These are phyloP conservation scores for Xiphophorus couchianus DNA, from an alignment of 2,113 vertebrate genomes.

Conservation along the genomic window DNA sequence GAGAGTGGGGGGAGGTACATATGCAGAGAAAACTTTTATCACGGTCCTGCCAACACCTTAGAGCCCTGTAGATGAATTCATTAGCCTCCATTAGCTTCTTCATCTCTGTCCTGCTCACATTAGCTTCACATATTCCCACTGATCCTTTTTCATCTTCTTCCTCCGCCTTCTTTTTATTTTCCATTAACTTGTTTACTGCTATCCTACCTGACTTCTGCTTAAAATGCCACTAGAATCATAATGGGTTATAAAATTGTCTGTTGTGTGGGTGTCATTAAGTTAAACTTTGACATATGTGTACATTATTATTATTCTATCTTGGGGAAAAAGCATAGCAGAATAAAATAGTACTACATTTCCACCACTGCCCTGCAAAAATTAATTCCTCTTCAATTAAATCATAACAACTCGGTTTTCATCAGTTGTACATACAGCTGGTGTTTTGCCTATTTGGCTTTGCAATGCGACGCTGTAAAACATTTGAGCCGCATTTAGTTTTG, in stretches of 20 bases:
- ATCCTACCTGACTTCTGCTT: constrained; percentile 1
- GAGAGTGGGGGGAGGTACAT: neutral
- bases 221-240: neutral
- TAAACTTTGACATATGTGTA: neutral
- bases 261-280: neutral
- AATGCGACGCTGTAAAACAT: no score
- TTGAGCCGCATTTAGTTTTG: no score
- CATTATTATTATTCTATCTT: constrained; percentile 2
- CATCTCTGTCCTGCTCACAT: constrained; percentile 17
- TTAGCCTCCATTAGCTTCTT: constrained; percentile 57
- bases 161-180: neutral
- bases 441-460: no score
- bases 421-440: no score
- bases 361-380: neutral
- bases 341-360: neutral
- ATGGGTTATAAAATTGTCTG: neutral
- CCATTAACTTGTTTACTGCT: constrained; percentile 10
- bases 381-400: neutral
- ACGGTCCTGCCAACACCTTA: constrained; percentile 35
- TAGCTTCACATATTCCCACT: constrained; percentile 2
- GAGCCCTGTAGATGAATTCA: constrained; percentile 51
- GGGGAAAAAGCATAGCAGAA: neutral
- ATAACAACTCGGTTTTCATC: no score
- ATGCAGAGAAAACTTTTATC: constrained; percentile 32
- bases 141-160: neutral